phyloP scores from a whole-genome alignment of 2,113 vertebrate genomes.

The Bubalus kerabau region DNA sequence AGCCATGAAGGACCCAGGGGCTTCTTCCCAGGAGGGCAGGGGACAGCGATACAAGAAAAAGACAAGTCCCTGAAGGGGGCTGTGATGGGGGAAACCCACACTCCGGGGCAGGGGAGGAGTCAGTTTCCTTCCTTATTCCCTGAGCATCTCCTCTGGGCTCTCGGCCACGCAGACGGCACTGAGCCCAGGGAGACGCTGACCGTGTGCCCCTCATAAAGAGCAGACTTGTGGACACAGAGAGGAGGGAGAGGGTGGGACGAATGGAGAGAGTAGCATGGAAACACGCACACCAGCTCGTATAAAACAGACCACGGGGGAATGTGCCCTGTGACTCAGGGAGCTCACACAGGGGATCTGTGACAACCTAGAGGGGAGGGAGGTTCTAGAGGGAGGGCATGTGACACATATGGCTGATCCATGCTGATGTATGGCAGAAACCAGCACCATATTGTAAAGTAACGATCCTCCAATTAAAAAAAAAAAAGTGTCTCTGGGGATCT shows the following conservation, averaged over 20 bases:
- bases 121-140: neutral
- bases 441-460: no score
- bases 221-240: no score
- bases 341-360: no score
- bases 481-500: neutral
- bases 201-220: no score
- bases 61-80: neutral
- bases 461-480: no score
- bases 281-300: fast-evolving
- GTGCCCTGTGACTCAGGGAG: no score
- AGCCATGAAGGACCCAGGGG: neutral
- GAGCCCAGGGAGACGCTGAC: neutral
- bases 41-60: fast-evolving
- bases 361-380: no score
- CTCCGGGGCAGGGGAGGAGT: neutral
- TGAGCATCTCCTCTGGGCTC: neutral
- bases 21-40: neutral
- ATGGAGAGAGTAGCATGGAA: no score
- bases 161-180: fast-evolving
- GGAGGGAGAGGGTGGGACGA: no score
- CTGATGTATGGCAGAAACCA: no score
- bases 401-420: fast-evolving
- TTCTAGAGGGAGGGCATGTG: no score
- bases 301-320: no score
- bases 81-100: neutral